These are phyloP conservation scores for Ochlodes sylvanus DNA, from an alignment of 2,888 invertebrate species.

Conservation along the genomic window DNA sequence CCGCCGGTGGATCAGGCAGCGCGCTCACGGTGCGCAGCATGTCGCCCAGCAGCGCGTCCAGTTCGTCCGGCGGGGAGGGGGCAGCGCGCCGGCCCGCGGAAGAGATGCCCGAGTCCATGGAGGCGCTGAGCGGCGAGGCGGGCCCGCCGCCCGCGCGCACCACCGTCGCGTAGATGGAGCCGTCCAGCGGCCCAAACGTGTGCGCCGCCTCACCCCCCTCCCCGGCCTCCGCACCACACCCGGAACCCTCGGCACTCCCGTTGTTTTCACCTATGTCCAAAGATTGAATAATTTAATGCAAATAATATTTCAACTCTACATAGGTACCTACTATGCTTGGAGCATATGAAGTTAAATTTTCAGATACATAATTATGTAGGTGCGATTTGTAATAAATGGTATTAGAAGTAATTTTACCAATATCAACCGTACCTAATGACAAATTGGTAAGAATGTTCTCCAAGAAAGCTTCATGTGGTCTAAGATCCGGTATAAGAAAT, in stretches of 20 bases:
- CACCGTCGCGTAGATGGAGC: constrained; percentile 94
- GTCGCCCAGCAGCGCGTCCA: constrained; percentile 93
- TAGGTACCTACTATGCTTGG: too few species aligned
- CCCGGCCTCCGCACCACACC: constrained; percentile 74
- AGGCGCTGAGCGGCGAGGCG: constrained; percentile 91
- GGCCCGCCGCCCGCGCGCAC: constrained; percentile 76
- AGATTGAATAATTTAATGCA: constrained; percentile 13
- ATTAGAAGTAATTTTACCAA: not conserved
- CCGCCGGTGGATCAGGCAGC: constrained; percentile 86
- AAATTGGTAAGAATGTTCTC: not conserved
- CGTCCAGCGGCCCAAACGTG: constrained; percentile 94
- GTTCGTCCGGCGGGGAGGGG: constrained; percentile 86
- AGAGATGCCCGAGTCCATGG: constrained; percentile 96
- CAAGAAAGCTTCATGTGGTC: not conserved
- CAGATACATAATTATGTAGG: not conserved
- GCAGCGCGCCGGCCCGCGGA: constrained; percentile 87
- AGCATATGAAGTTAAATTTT: not conserved
- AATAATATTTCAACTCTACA: not conserved
- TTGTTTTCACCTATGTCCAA: constrained; percentile 84
- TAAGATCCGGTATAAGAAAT: too few species aligned
- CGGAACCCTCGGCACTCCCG: constrained; percentile 78
- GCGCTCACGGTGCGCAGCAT: constrained; percentile 95
- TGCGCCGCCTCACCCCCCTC: constrained; percentile 84
- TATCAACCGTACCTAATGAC: too few species aligned
- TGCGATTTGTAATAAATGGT: not conserved